Conservation (phyloP, 2,113 vertebrate species). For the Cichladusa arquata region DNA sequence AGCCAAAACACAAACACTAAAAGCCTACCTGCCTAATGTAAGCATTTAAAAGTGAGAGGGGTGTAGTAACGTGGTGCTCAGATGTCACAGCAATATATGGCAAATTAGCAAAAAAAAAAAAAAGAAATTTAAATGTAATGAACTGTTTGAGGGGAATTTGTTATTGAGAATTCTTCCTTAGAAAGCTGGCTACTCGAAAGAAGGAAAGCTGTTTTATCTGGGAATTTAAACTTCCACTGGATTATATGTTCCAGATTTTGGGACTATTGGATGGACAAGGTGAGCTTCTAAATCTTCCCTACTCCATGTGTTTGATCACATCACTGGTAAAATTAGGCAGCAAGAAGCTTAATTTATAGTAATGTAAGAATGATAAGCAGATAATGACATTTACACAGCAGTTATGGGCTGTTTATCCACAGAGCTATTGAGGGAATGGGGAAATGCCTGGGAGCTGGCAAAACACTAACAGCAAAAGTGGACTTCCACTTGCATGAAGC, state of each 20-base stretch:
- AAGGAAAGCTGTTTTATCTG: background rate
- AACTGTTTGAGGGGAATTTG: background rate
- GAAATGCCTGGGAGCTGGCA: background rate
- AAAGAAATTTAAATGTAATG: background rate
- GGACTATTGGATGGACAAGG: background rate
- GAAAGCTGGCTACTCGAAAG: background rate
- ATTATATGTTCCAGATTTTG: background rate
- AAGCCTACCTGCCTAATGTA: background rate
- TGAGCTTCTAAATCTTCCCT: background rate
- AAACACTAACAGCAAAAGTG: background rate
- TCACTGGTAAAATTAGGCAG: background rate
- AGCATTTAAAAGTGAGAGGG: background rate
- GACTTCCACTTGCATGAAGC: background rate
- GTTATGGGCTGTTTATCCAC: background rate
- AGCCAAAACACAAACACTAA: background rate
- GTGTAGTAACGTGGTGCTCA: fast-evolving
- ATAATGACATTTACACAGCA: background rate
- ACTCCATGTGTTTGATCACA: background rate
- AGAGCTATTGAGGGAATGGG: background rate
- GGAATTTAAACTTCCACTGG: background rate
- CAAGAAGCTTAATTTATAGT: background rate
- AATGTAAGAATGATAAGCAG: background rate
- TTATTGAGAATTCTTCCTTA: background rate
- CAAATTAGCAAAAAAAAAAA: background rate
- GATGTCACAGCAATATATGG: background rate